These are phyloP conservation scores for Dilophus febrilis DNA, from an alignment of 2,888 invertebrate genomes.

Conservation along the genomic window DNA sequence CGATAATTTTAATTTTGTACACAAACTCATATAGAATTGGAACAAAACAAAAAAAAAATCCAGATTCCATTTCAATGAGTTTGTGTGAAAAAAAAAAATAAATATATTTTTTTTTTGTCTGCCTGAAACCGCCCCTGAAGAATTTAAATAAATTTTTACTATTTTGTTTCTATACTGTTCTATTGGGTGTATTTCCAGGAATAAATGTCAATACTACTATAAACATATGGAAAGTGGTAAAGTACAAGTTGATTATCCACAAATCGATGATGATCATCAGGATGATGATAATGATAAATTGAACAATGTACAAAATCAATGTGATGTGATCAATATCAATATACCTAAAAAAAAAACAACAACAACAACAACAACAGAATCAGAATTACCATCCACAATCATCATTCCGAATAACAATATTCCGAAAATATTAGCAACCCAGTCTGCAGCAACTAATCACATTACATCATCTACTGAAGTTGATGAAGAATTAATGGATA, in stretches of 20 bases:
- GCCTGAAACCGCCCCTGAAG: neutral
- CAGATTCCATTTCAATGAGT: too few relatives aligned
- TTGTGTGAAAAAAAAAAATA: too few relatives aligned
- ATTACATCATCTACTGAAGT: neutral
- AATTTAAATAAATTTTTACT: neutral
- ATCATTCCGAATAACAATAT: neutral
- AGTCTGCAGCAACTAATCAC: too few relatives aligned
- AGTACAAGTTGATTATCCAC: conserved; percentile 47
- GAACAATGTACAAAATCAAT: too few relatives aligned
- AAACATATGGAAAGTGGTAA: conserved; percentile 38
- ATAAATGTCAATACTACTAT: conserved; percentile 50
- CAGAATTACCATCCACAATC: neutral
- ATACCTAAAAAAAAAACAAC: neutral
- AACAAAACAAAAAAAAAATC: too few relatives aligned
- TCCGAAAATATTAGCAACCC: too few relatives aligned
- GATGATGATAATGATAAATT: conserved; percentile 27
- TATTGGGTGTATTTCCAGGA: conserved; percentile 33
- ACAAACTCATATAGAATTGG: too few relatives aligned
- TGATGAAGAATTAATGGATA: conserved; percentile 40
- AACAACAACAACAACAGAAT: neutral
- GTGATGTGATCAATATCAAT: too few relatives aligned
- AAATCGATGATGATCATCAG: conserved; percentile 9
- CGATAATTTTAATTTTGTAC: too few relatives aligned
- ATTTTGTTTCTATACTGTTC: conserved; percentile 9
- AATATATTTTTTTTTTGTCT: conserved; percentile 13